Percentiles rank a stretch among this genome's conserved stretches.
Conservation (phyloP, 2,888 invertebrate species). For the Harpagoxenus sublaevis region DNA sequence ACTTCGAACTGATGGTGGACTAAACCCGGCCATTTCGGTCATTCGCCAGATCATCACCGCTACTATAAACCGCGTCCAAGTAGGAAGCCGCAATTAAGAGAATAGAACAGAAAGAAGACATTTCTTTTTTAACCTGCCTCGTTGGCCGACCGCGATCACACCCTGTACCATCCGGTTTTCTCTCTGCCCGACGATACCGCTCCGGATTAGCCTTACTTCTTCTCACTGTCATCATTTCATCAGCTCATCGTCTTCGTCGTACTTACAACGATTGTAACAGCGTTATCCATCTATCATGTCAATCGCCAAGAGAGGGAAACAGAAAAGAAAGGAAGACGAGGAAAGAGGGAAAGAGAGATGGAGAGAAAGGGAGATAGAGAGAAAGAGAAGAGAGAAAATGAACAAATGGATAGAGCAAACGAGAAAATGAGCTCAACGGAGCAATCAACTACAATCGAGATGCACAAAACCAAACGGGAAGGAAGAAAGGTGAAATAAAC, state of each 20-base stretch:
- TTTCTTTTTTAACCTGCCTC: conserved; percentile 74
- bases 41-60: conserved; percentile 73
- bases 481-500: conserved; percentile 55
- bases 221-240: conserved; percentile 59
- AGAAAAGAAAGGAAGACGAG: neutral
- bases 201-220: conserved; percentile 62
- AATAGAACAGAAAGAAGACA: conserved; percentile 63
- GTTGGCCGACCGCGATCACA: conserved; percentile 73
- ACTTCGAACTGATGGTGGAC: conserved; percentile 98
- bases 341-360: neutral
- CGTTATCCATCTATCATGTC: conserved; percentile 14
- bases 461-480: conserved; percentile 65
- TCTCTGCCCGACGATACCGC: conserved; percentile 73
- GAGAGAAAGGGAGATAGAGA: neutral
- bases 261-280: conserved; percentile 36
- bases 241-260: conserved; percentile 55
- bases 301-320: neutral
- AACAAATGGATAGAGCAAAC: neutral
- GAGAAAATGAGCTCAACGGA: conserved; percentile 26
- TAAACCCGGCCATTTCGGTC: conserved; percentile 86
- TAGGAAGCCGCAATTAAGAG: conserved; percentile 56
- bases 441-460: conserved; percentile 54
- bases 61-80: conserved; percentile 74
- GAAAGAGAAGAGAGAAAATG: neutral
- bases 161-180: conserved; percentile 65